Conservation (phyloP, 2,113 vertebrate species). For the Catharus minimus region DNA sequence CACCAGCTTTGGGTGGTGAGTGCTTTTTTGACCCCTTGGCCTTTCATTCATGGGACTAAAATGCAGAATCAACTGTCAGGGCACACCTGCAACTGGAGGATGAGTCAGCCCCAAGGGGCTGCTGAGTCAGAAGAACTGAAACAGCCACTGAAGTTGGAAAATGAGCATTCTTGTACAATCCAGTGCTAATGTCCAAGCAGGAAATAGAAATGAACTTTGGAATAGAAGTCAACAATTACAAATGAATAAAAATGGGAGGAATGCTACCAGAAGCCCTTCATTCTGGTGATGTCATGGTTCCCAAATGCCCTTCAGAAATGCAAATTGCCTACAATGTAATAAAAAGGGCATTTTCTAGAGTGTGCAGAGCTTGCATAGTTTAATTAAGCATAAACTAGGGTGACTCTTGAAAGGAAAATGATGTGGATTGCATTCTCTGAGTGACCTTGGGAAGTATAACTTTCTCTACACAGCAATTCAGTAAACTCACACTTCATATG, state of each 20-base stretch:
- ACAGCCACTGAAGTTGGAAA: slow-evolving; percentile 23
- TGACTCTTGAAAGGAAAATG: slow-evolving; percentile 50
- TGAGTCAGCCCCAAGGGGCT: slow-evolving; percentile 48
- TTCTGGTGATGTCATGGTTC: slow-evolving; percentile 36
- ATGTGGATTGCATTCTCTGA: slow-evolving; percentile 48
- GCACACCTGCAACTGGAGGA: slow-evolving; percentile 50
- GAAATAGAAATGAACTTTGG: slow-evolving; percentile 63
- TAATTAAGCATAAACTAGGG: slow-evolving; percentile 68
- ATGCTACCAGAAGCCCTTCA: slow-evolving; percentile 22
- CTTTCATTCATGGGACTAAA: not conserved
- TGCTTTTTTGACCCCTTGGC: not conserved
- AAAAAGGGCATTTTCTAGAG: slow-evolving; percentile 66
- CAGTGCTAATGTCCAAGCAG: slow-evolving; percentile 54
- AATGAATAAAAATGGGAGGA: slow-evolving; percentile 44
- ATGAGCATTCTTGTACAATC: slow-evolving; percentile 45
- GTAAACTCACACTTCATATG: slow-evolving; percentile 9
- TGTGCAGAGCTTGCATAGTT: slow-evolving; percentile 67
- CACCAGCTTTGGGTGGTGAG: not conserved
- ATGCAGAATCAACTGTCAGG: slow-evolving; percentile 18
- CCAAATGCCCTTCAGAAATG: slow-evolving; percentile 64
- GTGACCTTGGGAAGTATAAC: slow-evolving; percentile 49
- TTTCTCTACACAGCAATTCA: slow-evolving; percentile 3
- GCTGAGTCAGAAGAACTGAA: slow-evolving; percentile 48
- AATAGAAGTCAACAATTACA: slow-evolving; percentile 45
- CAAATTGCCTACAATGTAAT: slow-evolving; percentile 38